Evolutionary conservation across 1,140 invertebrate genomes (phyloP).

Genomic region (Thalassaphorura encarpata): DNA sequence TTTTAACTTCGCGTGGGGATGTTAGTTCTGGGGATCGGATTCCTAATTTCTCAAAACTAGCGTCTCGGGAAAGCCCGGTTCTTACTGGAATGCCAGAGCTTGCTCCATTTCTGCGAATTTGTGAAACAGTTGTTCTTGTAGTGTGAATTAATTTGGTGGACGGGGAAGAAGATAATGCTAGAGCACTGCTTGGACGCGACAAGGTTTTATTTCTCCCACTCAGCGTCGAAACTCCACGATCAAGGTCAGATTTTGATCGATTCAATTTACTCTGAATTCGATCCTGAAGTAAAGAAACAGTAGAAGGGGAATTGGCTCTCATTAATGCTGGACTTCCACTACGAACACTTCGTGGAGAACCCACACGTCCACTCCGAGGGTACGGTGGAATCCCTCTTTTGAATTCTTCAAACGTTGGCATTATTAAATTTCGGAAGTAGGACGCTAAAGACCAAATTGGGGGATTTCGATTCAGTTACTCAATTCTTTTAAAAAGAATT

Average conservation of each 20-base stretch:
- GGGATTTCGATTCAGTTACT: too few relatives aligned
- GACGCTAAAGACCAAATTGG: background rate
- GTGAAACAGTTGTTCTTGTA: too few relatives aligned
- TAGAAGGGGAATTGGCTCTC: constrained; percentile 12
- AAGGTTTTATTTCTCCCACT: too few relatives aligned
- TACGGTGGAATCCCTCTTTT: constrained; percentile 7
- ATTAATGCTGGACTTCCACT: constrained; percentile 17
- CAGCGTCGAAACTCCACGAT: too few relatives aligned
- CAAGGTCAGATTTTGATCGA: constrained; percentile 9
- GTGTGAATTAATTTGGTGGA: too few relatives aligned
- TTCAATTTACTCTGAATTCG: constrained; percentile 21
- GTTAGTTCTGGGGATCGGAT: constrained; percentile 40
- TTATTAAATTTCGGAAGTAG: constrained; percentile 9
- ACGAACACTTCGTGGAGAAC: constrained; percentile 18
- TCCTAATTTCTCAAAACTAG: constrained; percentile 23
- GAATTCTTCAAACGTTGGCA: constrained; percentile 25
- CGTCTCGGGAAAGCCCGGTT: constrained; percentile 13
- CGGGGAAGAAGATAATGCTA: too few relatives aligned
- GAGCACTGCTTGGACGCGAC: too few relatives aligned
- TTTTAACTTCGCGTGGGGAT: constrained; percentile 49
- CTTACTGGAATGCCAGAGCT: constrained; percentile 19
- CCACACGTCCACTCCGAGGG: background rate
- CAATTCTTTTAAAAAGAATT: too few relatives aligned
- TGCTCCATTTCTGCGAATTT: background rate
- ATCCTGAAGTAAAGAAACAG: constrained; percentile 20